A percentile compares a stretch with the other conserved stretches of the same genome.
Evolutionary conservation across 2,888 invertebrate genomes (phyloP).

Genomic region (Caenorhabditis japonica): DNA sequence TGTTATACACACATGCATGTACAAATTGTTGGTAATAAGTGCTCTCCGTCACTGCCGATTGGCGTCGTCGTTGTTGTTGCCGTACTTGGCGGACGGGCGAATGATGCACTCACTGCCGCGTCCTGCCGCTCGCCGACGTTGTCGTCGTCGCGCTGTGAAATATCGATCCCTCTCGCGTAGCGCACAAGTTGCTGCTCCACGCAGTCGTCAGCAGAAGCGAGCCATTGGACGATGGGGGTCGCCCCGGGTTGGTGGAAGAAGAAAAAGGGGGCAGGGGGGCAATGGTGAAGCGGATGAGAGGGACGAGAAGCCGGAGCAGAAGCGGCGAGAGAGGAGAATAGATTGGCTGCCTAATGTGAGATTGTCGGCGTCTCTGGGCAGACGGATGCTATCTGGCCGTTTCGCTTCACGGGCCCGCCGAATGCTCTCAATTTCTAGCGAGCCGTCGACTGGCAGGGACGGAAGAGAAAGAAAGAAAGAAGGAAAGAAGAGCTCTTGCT

Average conservation of each 20-base stretch:
- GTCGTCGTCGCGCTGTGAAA: conserved; percentile 34
- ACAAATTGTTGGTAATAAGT: conserved; percentile 58
- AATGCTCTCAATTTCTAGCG: conserved; percentile 49
- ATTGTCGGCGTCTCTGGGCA: conserved; percentile 43
- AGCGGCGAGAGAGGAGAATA: conserved; percentile 42
- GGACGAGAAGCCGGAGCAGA: conserved; percentile 34
- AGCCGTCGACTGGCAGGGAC: conserved; percentile 30
- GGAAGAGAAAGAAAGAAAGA: conserved; percentile 18
- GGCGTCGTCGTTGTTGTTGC: conserved; percentile 34
- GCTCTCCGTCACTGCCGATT: conserved; percentile 15
- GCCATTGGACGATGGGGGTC: conserved; percentile 44
- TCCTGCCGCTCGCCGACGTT: conserved; percentile 23
- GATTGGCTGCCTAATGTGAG: conserved; percentile 53
- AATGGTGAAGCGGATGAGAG: conserved; percentile 29
- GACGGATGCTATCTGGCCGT: conserved; percentile 30
- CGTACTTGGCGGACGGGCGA: conserved; percentile 46
- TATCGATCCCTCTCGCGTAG: conserved; percentile 40
- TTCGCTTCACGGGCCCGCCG: conserved; percentile 41
- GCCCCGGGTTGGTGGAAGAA: conserved; percentile 35
- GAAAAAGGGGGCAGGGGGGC: conserved; percentile 17
- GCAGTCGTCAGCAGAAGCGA: conserved; percentile 42
- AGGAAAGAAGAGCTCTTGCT: conserved; percentile 1
- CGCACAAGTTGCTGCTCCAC: conserved; percentile 49
- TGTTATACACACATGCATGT: conserved; percentile 38
- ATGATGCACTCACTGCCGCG: conserved; percentile 26